A percentile compares a stretch with the other conserved stretches of the same genome.
Evolutionary conservation across 2,797 vertebrate genomes (phyloP).

Genomic region (Capromys pilorides): DNA sequence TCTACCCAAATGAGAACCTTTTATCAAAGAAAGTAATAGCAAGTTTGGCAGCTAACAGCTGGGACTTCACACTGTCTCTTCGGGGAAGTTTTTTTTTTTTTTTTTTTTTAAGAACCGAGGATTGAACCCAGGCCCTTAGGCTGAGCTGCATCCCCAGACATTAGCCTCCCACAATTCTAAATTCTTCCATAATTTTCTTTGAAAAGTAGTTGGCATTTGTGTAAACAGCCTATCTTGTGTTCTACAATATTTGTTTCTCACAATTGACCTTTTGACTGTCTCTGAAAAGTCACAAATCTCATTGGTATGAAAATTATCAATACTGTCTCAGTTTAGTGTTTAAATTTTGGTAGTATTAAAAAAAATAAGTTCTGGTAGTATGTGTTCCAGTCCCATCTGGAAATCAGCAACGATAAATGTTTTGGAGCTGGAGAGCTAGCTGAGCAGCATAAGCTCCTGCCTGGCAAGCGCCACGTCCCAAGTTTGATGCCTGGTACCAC

Average conservation of each 20-base stretch:
- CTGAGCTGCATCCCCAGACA: not conserved
- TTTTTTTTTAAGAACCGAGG: not conserved
- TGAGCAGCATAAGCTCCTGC: no score
- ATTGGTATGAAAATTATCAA: not conserved
- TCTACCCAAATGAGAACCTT: not conserved
- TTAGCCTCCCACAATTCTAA: not conserved
- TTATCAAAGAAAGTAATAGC: not conserved
- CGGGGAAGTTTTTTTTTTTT: not conserved
- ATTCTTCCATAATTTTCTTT: not conserved
- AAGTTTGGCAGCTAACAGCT: not conserved
- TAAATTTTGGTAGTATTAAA: not conserved
- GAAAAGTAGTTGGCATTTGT: not conserved
- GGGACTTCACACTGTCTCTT: not conserved
- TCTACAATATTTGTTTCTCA: not conserved
- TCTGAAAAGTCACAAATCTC: not conserved
- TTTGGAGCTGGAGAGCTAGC: no score
- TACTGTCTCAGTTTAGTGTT: not conserved
- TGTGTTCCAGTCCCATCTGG: not conserved
- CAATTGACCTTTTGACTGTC: not conserved
- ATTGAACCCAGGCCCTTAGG: not conserved
- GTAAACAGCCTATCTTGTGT: not conserved
- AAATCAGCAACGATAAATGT: not conserved
- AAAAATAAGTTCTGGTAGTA: not conserved
- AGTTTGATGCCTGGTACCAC: no score
- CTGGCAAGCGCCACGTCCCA: no score